These are phyloP conservation scores for Lasiurus borealis DNA, from an alignment of 2,113 vertebrate species.

Conservation along the genomic window DNA sequence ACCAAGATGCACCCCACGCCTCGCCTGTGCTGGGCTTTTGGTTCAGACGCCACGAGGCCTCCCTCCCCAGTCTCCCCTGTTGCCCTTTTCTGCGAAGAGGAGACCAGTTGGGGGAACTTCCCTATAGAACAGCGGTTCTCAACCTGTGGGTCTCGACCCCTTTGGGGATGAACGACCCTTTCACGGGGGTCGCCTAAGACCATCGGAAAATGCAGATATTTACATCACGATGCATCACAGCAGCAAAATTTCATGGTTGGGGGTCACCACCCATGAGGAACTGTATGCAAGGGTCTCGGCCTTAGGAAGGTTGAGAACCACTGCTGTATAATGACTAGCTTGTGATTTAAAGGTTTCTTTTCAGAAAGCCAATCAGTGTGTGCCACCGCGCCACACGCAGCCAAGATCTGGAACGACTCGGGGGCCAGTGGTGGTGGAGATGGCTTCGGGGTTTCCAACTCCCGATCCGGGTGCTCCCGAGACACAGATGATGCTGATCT, in stretches of 20 bases:
- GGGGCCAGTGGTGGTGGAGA: not conserved
- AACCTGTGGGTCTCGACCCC: too few relatives aligned
- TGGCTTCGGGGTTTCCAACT: constrained; percentile 35
- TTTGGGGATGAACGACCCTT: too few relatives aligned
- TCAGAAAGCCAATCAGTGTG: constrained; percentile 39
- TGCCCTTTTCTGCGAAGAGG: not conserved
- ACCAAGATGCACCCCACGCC: not conserved
- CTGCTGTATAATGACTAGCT: not conserved
- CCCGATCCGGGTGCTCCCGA: not conserved
- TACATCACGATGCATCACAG: too few relatives aligned
- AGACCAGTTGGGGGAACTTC: not conserved
- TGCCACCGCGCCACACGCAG: not conserved
- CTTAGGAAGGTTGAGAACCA: not conserved
- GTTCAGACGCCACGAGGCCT: not conserved
- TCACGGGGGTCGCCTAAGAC: too few relatives aligned
- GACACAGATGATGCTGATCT: constrained; percentile 58
- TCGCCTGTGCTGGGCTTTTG: not conserved
- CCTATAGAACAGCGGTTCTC: too few relatives aligned
- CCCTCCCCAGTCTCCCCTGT: not conserved
- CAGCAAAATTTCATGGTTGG: too few relatives aligned
- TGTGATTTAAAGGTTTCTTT: constrained; percentile 37
- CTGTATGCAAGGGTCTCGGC: too few relatives aligned
- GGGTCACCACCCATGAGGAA: too few relatives aligned
- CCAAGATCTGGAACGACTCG: not conserved
- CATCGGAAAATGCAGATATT: too few relatives aligned